phyloP scores from a whole-genome alignment of 2,113 vertebrate genomes.

The Fulica atra region DNA sequence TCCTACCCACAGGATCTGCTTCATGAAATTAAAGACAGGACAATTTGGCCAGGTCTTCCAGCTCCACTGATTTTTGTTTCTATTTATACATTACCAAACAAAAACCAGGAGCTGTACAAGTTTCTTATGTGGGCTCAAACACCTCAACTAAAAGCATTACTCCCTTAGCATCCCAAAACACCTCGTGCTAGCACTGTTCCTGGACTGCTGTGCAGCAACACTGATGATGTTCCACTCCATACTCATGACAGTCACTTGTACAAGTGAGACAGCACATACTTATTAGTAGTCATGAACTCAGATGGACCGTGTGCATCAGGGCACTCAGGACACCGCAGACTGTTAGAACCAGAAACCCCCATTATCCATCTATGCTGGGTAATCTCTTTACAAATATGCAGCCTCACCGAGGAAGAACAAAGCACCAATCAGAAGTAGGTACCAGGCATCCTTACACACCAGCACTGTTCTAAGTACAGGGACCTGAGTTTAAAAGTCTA shows the following conservation, averaged over 20 bases:
- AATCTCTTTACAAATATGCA: background rate
- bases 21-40: background rate
- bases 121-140: background rate
- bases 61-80: background rate
- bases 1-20: background rate
- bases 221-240: accelerated
- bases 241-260: background rate
- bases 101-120: background rate
- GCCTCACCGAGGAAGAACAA: background rate
- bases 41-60: background rate
- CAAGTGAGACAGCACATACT: background rate
- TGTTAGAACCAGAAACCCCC: background rate
- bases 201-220: background rate
- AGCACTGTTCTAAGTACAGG: background rate
- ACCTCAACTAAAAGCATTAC: background rate
- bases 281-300: background rate
- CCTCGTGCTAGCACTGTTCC: background rate
- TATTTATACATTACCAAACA: background rate
- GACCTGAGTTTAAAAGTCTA: background rate
- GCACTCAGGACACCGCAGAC: background rate
- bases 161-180: background rate
- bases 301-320: background rate
- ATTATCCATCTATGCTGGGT: background rate
- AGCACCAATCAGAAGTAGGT: background rate
- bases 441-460: background rate